Evolutionary conservation across 2,113 vertebrate species (phyloP), one percentile per base, ranked within the genome.

Genomic region (Dicentrarchus labrax): DNA sequence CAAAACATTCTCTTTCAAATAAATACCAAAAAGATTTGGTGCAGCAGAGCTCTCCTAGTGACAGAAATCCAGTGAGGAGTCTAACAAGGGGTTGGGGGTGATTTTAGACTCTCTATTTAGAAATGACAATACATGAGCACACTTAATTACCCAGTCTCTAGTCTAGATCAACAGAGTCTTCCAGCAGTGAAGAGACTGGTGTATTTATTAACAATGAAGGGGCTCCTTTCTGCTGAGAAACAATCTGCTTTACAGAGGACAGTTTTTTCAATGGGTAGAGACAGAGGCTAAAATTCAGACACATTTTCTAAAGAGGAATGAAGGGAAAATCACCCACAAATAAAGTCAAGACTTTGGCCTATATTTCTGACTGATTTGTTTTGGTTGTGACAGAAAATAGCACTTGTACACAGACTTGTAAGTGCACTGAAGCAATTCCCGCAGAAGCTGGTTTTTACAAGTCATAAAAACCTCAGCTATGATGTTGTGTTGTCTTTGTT

Each of bases 111-210:
- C 85, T 90, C 89, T 90, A 91, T 94, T 94, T 92, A 92, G 78
- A 93, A 92, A 94, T 91, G 93, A 93, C 92, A 88, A 93, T 92
- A 94, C 92, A 93, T 84, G 90, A 95, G 92, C 89, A 81, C 88
- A 90, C 88, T 94, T 94, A 94, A 95, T 95, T 95, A 94, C 82
- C 87, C 82, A 65, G 80, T 88, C 80, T 91, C 78, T 79, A 80
- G 88, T 91, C 90, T 93, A 87, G 91, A 95, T 95, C 93, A 94
- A 94, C 93, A 91, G 82, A 91, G 91, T 93, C 89, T 91, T 91
- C 87, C 86, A 88, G 86, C 89, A 88, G 91, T 80, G 77, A 82
- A 71, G 85, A 90, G 85, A 81, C 89, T 83, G 80, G 80, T 86
- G 91, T 89, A 75, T 91, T 94, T 89, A 94, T 94, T 94, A 94